Evolutionary conservation across 2,797 vertebrate genomes (phyloP).

Genomic region (Sparidentex hasta): DNA sequence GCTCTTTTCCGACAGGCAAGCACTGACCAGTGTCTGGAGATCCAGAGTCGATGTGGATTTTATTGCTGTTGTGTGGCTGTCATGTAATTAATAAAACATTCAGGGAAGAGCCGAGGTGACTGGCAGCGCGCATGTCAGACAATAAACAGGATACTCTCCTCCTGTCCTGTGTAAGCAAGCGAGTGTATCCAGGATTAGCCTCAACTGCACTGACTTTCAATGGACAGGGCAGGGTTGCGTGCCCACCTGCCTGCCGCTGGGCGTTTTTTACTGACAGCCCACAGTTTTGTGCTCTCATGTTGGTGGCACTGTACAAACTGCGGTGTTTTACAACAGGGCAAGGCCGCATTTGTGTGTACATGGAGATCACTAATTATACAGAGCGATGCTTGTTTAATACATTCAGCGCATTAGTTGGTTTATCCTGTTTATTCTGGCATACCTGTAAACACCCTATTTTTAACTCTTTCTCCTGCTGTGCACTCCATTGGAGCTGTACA

Average conservation of each 20-base stretch:
- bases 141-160: constrained; percentile 65
- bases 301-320: constrained; percentile 16
- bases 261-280: constrained; percentile 59
- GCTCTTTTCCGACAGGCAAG: constrained; percentile 48
- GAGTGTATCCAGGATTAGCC: constrained; percentile 51
- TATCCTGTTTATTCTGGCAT: constrained; percentile 13
- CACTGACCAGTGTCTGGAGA: constrained; percentile 31
- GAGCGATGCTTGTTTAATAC: constrained; percentile 18
- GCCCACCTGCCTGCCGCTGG: constrained; percentile 25
- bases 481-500: too few species aligned
- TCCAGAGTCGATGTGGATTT: constrained; percentile 18
- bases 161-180: constrained; percentile 18
- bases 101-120: constrained; percentile 11
- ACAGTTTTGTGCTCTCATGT: constrained; percentile 35
- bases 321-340: constrained; percentile 70
- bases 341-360: constrained; percentile 55
- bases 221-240: constrained; percentile 19
- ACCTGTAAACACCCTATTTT: too few species aligned
- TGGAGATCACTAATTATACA: constrained; percentile 29
- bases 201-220: constrained; percentile 26
- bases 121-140: constrained; percentile 26
- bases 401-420: constrained; percentile 3
- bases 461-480: too few species aligned
- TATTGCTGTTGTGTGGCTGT: constrained; percentile 12
- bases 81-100: constrained; percentile 47